phyloP scores from a whole-genome alignment of 2,888 invertebrate genomes.

The Rhagonycha lutea region DNA sequence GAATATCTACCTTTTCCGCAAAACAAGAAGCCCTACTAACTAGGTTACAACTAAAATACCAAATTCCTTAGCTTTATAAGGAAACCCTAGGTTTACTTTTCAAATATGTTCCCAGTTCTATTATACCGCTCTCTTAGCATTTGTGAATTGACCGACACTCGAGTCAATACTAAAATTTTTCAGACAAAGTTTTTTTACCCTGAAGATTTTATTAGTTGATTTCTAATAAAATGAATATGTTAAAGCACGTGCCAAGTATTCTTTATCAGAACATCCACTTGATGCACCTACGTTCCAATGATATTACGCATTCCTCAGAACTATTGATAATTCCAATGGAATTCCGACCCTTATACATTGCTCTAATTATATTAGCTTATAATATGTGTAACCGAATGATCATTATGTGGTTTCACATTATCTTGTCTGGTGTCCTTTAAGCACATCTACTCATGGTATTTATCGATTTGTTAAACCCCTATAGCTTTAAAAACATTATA shows the following conservation, averaged over 20 bases:
- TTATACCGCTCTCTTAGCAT: constrained; percentile 1
- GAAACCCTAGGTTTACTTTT: constrained; percentile 19
- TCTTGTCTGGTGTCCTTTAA: background rate
- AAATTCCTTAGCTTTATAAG: constrained; percentile 29
- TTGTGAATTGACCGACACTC: constrained; percentile 8
- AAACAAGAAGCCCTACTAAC: constrained; percentile 44
- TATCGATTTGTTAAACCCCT: background rate
- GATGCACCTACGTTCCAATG: constrained; percentile 15
- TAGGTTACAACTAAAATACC: constrained; percentile 44
- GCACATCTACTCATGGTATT: constrained; percentile 1
- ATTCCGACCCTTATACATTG: constrained; percentile 4
- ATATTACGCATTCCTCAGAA: constrained; percentile 11
- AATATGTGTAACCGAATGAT: constrained; percentile 11
- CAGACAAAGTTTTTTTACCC: background rate
- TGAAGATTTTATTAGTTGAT: background rate
- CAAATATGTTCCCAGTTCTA: constrained; percentile 18
- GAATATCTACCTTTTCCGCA: constrained; percentile 40
- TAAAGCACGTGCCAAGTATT: constrained; percentile 3
- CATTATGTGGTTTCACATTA: constrained; percentile 5
- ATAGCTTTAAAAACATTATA: background rate
- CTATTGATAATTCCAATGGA: constrained; percentile 6
- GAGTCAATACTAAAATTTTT: constrained; percentile 7
- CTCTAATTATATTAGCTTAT: constrained; percentile 12
- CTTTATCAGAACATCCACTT: constrained; percentile 7
- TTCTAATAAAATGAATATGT: background rate